Evolutionary conservation across 2,888 invertebrate genomes (phyloP).

Genomic region (Gryllus longicercus): DNA sequence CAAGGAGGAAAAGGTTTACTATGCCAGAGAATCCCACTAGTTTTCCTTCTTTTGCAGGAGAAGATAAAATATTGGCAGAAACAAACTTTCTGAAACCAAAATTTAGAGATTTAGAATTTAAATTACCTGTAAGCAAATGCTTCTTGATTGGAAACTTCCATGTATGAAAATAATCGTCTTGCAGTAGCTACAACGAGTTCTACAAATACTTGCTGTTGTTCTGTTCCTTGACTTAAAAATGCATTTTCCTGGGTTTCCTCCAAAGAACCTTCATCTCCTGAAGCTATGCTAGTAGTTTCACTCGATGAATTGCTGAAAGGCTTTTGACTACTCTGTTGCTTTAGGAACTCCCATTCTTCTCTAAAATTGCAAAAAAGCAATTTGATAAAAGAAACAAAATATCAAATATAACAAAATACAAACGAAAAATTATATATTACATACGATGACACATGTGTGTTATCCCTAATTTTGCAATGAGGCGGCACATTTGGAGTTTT

Average conservation of each 20-base stretch:
- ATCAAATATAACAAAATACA: background rate
- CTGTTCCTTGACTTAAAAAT: conserved; percentile 51
- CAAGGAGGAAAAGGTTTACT: too few species aligned
- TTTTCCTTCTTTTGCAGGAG: background rate
- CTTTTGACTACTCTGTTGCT: conserved; percentile 46
- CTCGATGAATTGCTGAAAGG: conserved; percentile 29
- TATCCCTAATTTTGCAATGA: conserved; percentile 86
- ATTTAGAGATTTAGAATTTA: background rate
- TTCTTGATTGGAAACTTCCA: conserved; percentile 71
- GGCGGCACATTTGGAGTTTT: conserved; percentile 93
- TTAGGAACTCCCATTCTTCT: conserved; percentile 90
- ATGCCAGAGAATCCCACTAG: too few species aligned
- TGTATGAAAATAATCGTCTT: conserved; percentile 71
- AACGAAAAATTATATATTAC: conserved; percentile 43
- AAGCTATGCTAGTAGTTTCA: conserved; percentile 40
- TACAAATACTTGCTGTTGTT: conserved; percentile 77
- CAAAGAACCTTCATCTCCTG: conserved; percentile 43
- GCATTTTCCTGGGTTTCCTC: conserved; percentile 44
- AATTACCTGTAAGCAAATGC: conserved; percentile 60
- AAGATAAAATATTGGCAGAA: conserved; percentile 19
- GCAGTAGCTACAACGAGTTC: conserved; percentile 72
- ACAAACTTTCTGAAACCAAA: background rate
- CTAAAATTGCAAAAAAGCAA: conserved; percentile 25
- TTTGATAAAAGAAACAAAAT: background rate
- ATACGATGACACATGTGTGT: conserved; percentile 93